A percentile compares a stretch with the other conserved stretches of the same genome.
phyloP scores from a whole-genome alignment of 1,140 invertebrate genomes.

The Thaumatotibia leucotreta region DNA sequence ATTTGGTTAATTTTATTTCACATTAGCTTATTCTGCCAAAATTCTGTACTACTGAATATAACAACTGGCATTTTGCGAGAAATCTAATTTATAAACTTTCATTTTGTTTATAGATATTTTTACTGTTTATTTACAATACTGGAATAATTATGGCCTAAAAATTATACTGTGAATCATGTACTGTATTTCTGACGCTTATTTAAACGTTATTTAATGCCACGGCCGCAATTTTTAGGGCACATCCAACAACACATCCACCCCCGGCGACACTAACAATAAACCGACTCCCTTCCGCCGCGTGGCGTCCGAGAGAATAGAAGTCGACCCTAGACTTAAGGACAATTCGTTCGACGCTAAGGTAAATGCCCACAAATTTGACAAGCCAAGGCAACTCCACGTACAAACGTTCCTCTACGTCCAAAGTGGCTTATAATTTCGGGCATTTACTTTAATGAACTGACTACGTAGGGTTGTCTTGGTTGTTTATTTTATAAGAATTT shows the following conservation, averaged over 20 bases:
- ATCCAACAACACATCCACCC: slow-evolving; percentile 56
- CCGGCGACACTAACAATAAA: slow-evolving; percentile 50
- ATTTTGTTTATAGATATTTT: too few species aligned
- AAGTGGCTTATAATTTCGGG: slow-evolving; percentile 48
- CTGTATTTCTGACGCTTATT: too few species aligned
- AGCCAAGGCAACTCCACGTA: slow-evolving; percentile 72
- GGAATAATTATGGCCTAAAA: too few species aligned
- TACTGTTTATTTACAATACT: too few species aligned
- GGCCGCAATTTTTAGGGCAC: slow-evolving; percentile 50
- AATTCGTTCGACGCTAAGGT: slow-evolving; percentile 98
- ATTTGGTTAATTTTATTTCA: too few species aligned
- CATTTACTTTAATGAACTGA: slow-evolving; percentile 61
- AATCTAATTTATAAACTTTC: too few species aligned
- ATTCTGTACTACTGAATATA: too few species aligned
- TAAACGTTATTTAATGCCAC: not conserved
- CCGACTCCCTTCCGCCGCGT: slow-evolving; percentile 89
- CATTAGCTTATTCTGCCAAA: too few species aligned
- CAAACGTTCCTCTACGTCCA: too few species aligned
- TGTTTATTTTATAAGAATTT: slow-evolving; percentile 33
- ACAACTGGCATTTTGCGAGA: too few species aligned
- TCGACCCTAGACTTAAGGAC: slow-evolving; percentile 87
- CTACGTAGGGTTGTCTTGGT: slow-evolving; percentile 70
- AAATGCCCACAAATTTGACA: slow-evolving; percentile 79
- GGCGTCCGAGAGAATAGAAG: slow-evolving; percentile 82
- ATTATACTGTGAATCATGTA: too few species aligned